phyloP scores from a whole-genome alignment of 2,888 invertebrate genomes.

The Pammene fasciana region DNA sequence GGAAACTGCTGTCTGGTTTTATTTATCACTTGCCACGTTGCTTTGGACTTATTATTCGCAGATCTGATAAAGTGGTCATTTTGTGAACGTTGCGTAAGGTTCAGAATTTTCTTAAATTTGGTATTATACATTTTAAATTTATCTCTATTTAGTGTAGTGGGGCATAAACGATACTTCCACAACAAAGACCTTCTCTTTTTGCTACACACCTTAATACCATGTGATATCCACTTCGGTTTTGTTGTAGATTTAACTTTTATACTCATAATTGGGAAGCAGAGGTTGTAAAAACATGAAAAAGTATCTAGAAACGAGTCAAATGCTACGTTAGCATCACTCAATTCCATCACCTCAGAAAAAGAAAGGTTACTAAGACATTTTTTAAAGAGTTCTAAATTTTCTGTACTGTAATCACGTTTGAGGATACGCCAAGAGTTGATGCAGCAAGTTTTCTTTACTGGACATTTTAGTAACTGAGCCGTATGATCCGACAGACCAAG shows the following conservation, averaged over 20 bases:
- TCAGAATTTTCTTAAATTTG: background rate
- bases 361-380: background rate
- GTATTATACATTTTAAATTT: background rate
- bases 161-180: background rate
- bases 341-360: background rate
- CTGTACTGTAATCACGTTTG: background rate
- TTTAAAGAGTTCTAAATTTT: background rate
- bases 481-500: background rate
- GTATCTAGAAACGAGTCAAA: background rate
- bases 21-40: background rate
- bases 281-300: background rate
- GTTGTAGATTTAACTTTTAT: background rate
- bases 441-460: background rate
- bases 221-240: conserved; percentile 2
- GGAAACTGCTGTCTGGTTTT: background rate
- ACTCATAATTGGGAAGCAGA: background rate
- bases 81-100: background rate
- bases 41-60: background rate
- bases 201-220: background rate
- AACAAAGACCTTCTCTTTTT: background rate
- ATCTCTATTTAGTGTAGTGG: background rate
- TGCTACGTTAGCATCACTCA: background rate
- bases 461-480: background rate
- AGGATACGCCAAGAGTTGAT: background rate
- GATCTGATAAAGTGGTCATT: conserved; percentile 3